Evolutionary conservation across 2,113 vertebrate genomes (phyloP).

Genomic region (Xiphias gladius): DNA sequence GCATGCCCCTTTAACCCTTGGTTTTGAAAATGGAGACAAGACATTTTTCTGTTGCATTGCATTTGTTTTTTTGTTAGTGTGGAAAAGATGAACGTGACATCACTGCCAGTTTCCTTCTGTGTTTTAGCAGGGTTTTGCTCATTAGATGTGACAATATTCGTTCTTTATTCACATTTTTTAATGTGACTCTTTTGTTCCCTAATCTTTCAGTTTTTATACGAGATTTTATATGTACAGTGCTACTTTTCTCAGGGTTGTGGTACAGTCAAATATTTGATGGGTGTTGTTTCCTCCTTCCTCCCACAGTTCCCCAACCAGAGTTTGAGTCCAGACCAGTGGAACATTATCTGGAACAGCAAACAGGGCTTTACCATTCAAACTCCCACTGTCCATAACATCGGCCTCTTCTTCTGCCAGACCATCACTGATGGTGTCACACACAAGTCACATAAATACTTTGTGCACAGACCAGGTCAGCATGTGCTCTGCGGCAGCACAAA

Average conservation of each 20-base stretch:
- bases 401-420: slow-evolving; percentile 90
- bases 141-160: background rate
- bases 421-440: slow-evolving; percentile 75
- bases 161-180: background rate
- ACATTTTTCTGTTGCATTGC: background rate
- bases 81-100: background rate
- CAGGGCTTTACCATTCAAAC: slow-evolving; percentile 91
- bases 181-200: background rate
- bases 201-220: background rate
- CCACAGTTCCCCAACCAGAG: slow-evolving; percentile 83
- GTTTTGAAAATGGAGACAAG: background rate
- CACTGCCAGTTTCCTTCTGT: background rate
- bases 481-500: background rate
- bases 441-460: slow-evolving; percentile 85
- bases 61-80: background rate
- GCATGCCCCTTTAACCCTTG: background rate
- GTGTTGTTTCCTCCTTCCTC: slow-evolving; percentile 43
- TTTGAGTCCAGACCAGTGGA: slow-evolving; percentile 86
- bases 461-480: slow-evolving; percentile 87
- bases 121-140: background rate
- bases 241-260: background rate
- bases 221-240: background rate
- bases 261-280: slow-evolving; percentile 4
- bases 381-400: slow-evolving; percentile 88
- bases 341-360: slow-evolving; percentile 92